phyloP scores from a whole-genome alignment of 2,797 vertebrate species.

The Gymnodraco acuticeps region DNA sequence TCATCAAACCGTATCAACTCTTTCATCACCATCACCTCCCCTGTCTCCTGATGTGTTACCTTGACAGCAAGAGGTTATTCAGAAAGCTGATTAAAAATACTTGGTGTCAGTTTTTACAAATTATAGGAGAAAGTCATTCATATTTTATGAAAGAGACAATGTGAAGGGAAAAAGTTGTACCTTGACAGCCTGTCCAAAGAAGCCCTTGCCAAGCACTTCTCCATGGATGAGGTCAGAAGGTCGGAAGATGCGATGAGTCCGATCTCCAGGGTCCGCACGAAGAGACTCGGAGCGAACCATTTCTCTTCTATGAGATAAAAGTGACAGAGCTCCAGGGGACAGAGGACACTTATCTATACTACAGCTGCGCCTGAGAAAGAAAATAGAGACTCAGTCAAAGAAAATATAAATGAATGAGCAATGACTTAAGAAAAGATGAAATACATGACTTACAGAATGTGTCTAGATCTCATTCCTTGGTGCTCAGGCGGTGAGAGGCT shows the following conservation, averaged over 20 bases:
- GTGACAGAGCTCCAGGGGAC: slow-evolving; percentile 80
- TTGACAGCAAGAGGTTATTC: slow-evolving; percentile 45
- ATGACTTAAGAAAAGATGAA: neutral
- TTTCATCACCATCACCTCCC: slow-evolving; percentile 99
- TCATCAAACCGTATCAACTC: slow-evolving; percentile 96
- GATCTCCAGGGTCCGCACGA: slow-evolving; percentile 84
- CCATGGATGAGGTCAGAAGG: slow-evolving; percentile 96
- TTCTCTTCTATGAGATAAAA: slow-evolving; percentile 89
- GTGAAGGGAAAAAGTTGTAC: slow-evolving; percentile 70
- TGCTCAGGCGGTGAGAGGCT: slow-evolving; percentile 65
- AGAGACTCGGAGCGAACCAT: slow-evolving; percentile 96
- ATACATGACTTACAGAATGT: slow-evolving; percentile 85
- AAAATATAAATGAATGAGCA: neutral
- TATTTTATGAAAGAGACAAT: neutral
- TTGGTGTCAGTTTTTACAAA: neutral
- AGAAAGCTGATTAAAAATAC: slow-evolving; percentile 6
- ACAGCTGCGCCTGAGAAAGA: slow-evolving; percentile 89
- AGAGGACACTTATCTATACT: slow-evolving; percentile 92
- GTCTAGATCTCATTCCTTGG: slow-evolving; percentile 77
- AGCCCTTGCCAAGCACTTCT: slow-evolving; percentile 95
- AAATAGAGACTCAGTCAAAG: slow-evolving; percentile 13
- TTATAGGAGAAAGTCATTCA: neutral
- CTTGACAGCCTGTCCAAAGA: slow-evolving; percentile 97
- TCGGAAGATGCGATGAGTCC: slow-evolving; percentile 94
- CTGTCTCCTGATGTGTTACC: slow-evolving; percentile 95